phyloP scores from a whole-genome alignment of 2,888 invertebrate genomes.

The Acleris cristana region DNA sequence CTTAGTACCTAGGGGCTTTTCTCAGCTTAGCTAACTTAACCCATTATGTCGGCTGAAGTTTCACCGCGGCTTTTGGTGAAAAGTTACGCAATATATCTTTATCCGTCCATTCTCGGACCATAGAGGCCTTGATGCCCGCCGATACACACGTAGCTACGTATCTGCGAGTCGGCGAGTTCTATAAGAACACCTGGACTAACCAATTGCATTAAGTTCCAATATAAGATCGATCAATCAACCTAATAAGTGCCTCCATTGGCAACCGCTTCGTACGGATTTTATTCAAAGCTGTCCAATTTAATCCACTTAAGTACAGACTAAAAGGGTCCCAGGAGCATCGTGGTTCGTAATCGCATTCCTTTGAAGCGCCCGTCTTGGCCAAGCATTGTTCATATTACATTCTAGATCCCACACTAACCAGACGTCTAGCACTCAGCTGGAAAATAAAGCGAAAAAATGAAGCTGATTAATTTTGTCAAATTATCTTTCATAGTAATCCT shows the following conservation, averaged over 20 bases:
- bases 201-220: constrained; percentile 37
- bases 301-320: constrained; percentile 73
- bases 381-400: constrained; percentile 48
- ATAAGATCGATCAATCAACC: constrained; percentile 61
- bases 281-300: constrained; percentile 71
- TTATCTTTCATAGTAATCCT: constrained; percentile 50
- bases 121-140: not conserved
- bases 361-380: constrained; percentile 24
- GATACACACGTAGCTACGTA: no score
- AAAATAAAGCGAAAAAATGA: constrained; percentile 53
- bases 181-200: not conserved
- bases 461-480: constrained; percentile 50
- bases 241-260: constrained; percentile 67
- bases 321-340: constrained; percentile 64
- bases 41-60: constrained; percentile 4
- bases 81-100: constrained; percentile 24
- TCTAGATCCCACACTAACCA: constrained; percentile 55
- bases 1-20: not conserved
- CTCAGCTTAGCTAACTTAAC: constrained; percentile 24
- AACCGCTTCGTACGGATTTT: constrained; percentile 60
- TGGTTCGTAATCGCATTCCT: constrained; percentile 39
- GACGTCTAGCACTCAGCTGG: constrained; percentile 55
- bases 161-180: no score
- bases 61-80: constrained; percentile 5
- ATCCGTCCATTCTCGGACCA: constrained; percentile 5